These are phyloP conservation scores for Ochotona princeps DNA, from an alignment of 2,113 vertebrate species.

Conservation along the genomic window DNA sequence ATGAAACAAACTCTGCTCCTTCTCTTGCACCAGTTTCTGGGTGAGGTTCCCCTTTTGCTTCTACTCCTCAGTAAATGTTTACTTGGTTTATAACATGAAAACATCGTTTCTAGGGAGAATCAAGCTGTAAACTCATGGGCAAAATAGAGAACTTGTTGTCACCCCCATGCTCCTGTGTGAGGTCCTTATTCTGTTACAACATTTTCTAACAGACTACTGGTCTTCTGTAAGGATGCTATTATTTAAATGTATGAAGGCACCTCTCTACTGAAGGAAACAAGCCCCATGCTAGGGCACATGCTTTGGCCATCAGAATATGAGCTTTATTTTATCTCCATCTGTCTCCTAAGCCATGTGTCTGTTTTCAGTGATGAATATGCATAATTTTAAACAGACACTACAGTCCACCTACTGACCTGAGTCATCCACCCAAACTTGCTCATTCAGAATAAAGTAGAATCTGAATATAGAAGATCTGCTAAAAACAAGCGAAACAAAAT, in stretches of 20 bases:
- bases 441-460: neutral
- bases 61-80: neutral
- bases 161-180: neutral
- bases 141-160: neutral
- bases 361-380: neutral
- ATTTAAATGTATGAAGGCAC: neutral
- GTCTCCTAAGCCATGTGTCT: too few species aligned
- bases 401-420: neutral
- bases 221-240: neutral
- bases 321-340: neutral
- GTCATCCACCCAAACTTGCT: neutral
- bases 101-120: neutral
- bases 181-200: neutral
- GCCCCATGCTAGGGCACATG: neutral
- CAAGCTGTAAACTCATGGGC: neutral
- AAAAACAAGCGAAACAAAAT: neutral
- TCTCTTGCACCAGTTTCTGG: neutral
- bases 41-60: neutral
- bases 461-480: neutral
- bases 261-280: neutral
- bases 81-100: neutral
- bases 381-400: neutral
- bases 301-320: neutral
- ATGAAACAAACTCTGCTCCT: neutral
- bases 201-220: neutral